Conservation (phyloP, 2,888 invertebrate species). For the Cotesia congregata region DNA sequence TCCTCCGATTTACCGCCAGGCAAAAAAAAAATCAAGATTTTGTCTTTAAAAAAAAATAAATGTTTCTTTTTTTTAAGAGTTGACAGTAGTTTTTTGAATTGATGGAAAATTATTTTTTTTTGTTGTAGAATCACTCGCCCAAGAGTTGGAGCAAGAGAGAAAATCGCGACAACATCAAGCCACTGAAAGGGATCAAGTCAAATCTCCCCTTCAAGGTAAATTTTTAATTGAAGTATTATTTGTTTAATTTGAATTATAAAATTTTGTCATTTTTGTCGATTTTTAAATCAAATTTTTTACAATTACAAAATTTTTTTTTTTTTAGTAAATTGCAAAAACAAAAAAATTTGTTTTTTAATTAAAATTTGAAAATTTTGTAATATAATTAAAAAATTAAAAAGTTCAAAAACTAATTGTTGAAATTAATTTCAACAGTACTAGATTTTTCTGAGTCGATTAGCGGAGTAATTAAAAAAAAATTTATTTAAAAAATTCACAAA, state of each 20-base stretch:
- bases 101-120: conserved; percentile 57
- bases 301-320: too few species aligned
- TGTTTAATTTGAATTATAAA: not conserved
- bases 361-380: too few species aligned
- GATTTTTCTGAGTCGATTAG: too few species aligned
- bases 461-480: too few species aligned
- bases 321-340: too few species aligned
- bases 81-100: conserved; percentile 13
- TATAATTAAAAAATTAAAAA: too few species aligned
- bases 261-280: not conserved
- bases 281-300: too few species aligned
- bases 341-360: too few species aligned
- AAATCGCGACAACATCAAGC: conserved; percentile 84
- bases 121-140: conserved; percentile 83
- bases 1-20: not conserved
- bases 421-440: too few species aligned
- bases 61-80: not conserved
- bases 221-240: conserved; percentile 43
- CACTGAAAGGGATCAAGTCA: conserved; percentile 83
- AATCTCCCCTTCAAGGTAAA: conserved; percentile 85
- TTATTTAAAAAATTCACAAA: too few species aligned
- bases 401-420: too few species aligned
- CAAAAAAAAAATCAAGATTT: not conserved
- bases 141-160: conserved; percentile 88
- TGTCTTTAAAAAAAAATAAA: not conserved